Base-by-base conservation (phyloP, 1,140 invertebrate genomes). In the Trichonephila inaurata region DNA sequence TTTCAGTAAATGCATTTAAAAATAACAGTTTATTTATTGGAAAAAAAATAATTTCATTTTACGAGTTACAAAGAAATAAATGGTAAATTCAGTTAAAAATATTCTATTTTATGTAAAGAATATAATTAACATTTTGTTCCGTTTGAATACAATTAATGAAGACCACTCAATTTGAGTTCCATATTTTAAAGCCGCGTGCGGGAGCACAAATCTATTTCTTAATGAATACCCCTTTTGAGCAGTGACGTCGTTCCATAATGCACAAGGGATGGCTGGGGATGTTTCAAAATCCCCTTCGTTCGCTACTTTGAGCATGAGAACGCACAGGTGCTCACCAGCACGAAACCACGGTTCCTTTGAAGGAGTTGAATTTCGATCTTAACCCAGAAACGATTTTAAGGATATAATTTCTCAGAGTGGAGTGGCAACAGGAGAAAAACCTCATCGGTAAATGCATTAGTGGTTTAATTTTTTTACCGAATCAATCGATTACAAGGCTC, bases 361-460 rank as follows among this genome's bases (percentile, higher is more conserved):
- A n/a, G 51, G 82, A 83, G 82, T 83, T 60, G 82, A 83, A 83
- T 83, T 83, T 83, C 82, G 82, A 83, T 83, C 82, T 83, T 60
- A 60, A 83, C 82, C 44, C 82, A 77, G 72, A 77, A 83, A 83
- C 82, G 82, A 83, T 83, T 83, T 83, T 83, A 83, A 83, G 82
- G 82, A 83, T 51, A 60, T 83, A 83, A 83, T 83, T 83, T 83
- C 82, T 83, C 82, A 60, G 33, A 58, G 82, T 58, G 21, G 51
- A 58, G 82, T 83, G 82, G 82, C 82, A 83, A 83, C 82, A 83
- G 82, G 72, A 77, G 72, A 28, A 77, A 77, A 77, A 24, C 28
- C 72, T 77, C 82, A 83, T 83, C 82, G 82, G 82, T 21, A 83
- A 83, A 83, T 60, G 82, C 82, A 83, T 83, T 83, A 83, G 24